These are phyloP conservation scores for Archocentrus centrarchus DNA, from an alignment of 2,113 vertebrate species.

Conservation along the genomic window DNA sequence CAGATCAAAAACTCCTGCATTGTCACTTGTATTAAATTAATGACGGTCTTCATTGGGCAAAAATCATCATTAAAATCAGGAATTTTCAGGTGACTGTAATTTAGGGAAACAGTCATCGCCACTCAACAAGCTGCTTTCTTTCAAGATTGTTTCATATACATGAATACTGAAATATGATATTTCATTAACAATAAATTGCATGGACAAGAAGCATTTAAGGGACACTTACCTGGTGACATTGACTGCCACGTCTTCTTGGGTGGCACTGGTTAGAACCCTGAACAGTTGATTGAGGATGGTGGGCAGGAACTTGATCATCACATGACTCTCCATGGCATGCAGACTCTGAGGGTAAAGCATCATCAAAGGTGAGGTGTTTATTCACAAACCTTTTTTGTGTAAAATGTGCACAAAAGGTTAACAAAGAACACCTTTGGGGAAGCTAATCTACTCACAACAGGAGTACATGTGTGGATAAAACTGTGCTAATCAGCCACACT, in stretches of 20 bases:
- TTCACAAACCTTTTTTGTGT: not conserved
- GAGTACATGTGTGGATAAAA: conserved; percentile 26
- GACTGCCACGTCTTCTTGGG: conserved; percentile 95
- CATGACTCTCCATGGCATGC: conserved; percentile 96
- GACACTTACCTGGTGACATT: conserved; percentile 92
- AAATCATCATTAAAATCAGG: not conserved
- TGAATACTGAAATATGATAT: not conserved
- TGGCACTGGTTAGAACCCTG: conserved; percentile 91
- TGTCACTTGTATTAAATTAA: not conserved
- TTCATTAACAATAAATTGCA: not conserved
- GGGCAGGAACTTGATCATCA: conserved; percentile 97
- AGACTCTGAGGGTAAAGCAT: conserved; percentile 83
- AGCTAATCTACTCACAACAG: conserved; percentile 35
- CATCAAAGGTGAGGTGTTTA: not conserved
- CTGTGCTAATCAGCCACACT: conserved; percentile 13
- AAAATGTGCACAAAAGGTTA: not conserved
- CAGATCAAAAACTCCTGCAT: not conserved
- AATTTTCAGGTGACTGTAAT: not conserved
- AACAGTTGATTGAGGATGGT: conserved; percentile 96
- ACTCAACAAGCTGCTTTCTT: not conserved
- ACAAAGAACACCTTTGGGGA: not conserved
- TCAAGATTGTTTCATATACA: not conserved
- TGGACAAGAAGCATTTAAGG: not conserved
- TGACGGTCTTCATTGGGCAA: not conserved
- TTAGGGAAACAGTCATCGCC: too few relatives aligned